Conservation (phyloP, 2,797 vertebrate species). For the Somateria mollissima region DNA sequence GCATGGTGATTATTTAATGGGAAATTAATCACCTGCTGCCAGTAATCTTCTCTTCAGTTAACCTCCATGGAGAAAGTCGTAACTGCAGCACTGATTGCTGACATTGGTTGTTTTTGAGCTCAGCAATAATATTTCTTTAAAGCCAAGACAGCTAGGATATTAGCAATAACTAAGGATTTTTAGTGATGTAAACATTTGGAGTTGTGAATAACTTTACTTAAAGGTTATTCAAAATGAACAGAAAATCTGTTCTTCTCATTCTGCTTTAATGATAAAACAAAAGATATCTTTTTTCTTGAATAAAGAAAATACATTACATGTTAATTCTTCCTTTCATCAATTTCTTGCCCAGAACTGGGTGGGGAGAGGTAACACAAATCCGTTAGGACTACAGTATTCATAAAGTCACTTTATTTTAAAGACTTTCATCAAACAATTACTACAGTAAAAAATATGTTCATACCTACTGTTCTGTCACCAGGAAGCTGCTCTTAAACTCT, state of each 20-base stretch:
- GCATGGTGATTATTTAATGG: not conserved
- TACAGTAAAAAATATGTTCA: not conserved
- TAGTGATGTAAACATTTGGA: not conserved
- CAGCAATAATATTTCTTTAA: not conserved
- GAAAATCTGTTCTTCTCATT: slow-evolving; percentile 1
- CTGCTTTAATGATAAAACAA: not conserved
- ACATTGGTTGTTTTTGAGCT: not conserved
- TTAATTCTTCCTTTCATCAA: not conserved
- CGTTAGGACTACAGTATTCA: not conserved
- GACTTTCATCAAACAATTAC: not conserved
- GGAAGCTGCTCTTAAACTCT: not conserved
- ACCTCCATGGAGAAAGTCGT: not conserved
- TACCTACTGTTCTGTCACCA: not conserved
- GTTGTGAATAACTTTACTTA: not conserved
- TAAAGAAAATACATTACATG: not conserved
- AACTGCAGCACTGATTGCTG: not conserved
- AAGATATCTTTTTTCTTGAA: not conserved
- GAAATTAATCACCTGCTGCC: slow-evolving; percentile 10
- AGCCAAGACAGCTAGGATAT: not conserved
- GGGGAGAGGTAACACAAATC: not conserved
- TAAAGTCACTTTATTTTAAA: not conserved
- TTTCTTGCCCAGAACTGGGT: not conserved
- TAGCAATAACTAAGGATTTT: not conserved
- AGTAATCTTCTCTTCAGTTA: not conserved
- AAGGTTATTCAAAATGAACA: not conserved